Conservation (phyloP, 1,140 invertebrate genomes). For the Apis dorsata region DNA sequence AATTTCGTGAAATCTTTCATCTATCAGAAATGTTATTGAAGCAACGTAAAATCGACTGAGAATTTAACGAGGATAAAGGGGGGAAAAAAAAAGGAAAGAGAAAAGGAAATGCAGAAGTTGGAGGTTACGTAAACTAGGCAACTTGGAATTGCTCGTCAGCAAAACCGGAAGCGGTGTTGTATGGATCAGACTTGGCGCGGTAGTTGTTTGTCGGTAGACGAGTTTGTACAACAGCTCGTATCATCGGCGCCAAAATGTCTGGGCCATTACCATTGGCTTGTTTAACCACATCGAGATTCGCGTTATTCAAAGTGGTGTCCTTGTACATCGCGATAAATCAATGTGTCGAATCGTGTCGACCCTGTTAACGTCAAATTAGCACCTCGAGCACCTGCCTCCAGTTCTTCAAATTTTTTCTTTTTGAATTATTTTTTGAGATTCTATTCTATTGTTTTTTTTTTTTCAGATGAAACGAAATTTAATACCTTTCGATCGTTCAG, state of each 20-base stretch:
- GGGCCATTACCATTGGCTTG: conserved; percentile 63
- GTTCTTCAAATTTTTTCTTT: neutral
- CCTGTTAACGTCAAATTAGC: neutral
- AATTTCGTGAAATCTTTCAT: too few species aligned
- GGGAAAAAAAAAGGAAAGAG: neutral
- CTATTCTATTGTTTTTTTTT: too few species aligned
- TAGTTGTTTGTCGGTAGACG: conserved; percentile 66
- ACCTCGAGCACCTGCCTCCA: neutral
- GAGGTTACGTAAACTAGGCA: conserved; percentile 18
- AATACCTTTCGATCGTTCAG: too few species aligned
- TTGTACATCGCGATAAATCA: conserved; percentile 5
- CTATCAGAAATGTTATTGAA: neutral
- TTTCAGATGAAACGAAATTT: too few species aligned
- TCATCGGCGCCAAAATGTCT: conserved; percentile 73
- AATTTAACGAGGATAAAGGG: neutral
- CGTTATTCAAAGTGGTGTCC: neutral
- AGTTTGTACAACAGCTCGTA: conserved; percentile 57
- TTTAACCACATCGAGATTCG: conserved; percentile 13
- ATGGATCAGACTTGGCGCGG: conserved; percentile 36
- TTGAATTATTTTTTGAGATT: too few species aligned
- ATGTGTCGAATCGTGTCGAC: neutral
- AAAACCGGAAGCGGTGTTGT: conserved; percentile 51
- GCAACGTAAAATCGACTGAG: neutral
- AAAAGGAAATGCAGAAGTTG: neutral
- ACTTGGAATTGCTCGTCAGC: conserved; percentile 37